A percentile compares a stretch with the other conserved stretches of the same genome.
Evolutionary conservation across 2,797 vertebrate species (phyloP).

Genomic region (Poecilia velifera): DNA sequence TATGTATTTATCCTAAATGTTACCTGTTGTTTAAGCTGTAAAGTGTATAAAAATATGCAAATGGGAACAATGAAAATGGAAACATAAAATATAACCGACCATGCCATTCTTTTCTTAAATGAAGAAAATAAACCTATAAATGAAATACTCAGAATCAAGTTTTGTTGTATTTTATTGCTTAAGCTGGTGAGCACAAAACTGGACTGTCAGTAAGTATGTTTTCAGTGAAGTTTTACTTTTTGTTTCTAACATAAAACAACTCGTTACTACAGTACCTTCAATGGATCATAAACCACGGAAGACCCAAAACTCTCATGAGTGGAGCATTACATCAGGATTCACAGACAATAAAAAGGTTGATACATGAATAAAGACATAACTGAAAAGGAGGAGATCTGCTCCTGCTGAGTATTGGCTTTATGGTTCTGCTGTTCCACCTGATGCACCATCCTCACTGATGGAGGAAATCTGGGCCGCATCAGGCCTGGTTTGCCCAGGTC

Average conservation of each 20-base stretch:
- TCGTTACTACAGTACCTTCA: constrained; percentile 60
- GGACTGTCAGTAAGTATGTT: constrained; percentile 32
- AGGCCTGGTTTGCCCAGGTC: constrained; percentile 77
- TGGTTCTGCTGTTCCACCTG: constrained; percentile 44
- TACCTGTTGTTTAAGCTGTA: constrained; percentile 63
- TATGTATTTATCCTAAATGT: constrained; percentile 58
- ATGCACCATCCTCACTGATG: constrained; percentile 30
- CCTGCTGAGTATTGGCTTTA: constrained; percentile 62
- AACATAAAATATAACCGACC: not conserved
- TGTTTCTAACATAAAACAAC: constrained; percentile 48
- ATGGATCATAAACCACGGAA: constrained; percentile 52
- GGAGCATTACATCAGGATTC: constrained; percentile 33
- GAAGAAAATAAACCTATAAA: constrained; percentile 12
- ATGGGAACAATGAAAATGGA: constrained; percentile 52
- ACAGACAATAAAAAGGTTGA: constrained; percentile 56
- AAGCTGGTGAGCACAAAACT: constrained; percentile 46
- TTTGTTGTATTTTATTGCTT: constrained; percentile 53
- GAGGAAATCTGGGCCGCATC: constrained; percentile 37
- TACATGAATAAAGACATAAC: constrained; percentile 60
- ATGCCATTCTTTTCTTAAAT: constrained; percentile 14
- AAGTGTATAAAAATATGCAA: constrained; percentile 73
- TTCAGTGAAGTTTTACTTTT: constrained; percentile 42
- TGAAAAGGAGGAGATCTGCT: constrained; percentile 33
- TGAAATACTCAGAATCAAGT: constrained; percentile 19
- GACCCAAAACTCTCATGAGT: constrained; percentile 50